Conservation (phyloP, 1,140 invertebrate genomes). For the Drosophila ananassae region DNA sequence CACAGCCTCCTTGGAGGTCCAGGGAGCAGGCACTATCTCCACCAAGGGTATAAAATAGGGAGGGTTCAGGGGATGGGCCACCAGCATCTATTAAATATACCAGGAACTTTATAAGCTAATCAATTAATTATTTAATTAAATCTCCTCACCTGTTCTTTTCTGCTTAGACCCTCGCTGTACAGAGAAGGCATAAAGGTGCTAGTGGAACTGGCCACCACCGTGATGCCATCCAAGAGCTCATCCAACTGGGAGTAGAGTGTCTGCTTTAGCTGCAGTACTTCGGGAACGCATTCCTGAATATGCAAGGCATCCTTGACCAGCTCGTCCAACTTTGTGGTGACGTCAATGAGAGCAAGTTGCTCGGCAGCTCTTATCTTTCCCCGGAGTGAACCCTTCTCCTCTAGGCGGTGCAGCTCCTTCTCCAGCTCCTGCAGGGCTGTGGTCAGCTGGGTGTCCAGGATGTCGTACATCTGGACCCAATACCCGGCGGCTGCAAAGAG, state of each 20-base stretch:
- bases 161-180: conserved; percentile 88
- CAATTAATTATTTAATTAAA: neutral
- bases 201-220: conserved; percentile 94
- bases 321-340: conserved; percentile 87
- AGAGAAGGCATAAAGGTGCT: conserved; percentile 94
- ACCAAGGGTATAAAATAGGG: conserved; percentile 97
- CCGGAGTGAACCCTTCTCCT: conserved; percentile 89
- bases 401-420: conserved; percentile 89
- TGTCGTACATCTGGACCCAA: conserved; percentile 93
- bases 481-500: conserved; percentile 95
- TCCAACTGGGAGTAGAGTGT: conserved; percentile 92
- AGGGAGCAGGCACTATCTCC: conserved; percentile 96
- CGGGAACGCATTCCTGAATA: conserved; percentile 96
- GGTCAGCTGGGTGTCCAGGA: conserved; percentile 89
- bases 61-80: conserved; percentile 97
- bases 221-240: conserved; percentile 87
- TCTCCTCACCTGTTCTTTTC: conserved; percentile 53
- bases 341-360: conserved; percentile 91
- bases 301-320: conserved; percentile 89
- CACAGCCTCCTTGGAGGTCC: conserved; percentile 87
- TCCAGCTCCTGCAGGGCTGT: conserved; percentile 90
- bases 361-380: conserved; percentile 89
- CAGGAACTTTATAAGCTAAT: neutral
- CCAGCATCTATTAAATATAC: conserved; percentile 71
- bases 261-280: conserved; percentile 93